Conservation (phyloP, 2,888 invertebrate species). For the Eupithecia subumbrata region DNA sequence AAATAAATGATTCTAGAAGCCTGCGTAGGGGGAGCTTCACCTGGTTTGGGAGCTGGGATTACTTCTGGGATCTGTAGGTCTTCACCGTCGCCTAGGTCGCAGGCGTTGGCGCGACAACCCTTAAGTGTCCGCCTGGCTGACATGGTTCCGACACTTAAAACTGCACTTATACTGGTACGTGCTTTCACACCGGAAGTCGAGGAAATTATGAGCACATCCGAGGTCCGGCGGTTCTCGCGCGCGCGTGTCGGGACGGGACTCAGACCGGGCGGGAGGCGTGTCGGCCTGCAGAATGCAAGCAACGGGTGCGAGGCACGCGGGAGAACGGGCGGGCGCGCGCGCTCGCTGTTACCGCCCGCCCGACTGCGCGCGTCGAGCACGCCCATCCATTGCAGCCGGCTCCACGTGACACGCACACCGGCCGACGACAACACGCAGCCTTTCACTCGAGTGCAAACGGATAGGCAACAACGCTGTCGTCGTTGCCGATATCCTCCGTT, state of each 20-base stretch:
- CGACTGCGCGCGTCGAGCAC: slow-evolving; percentile 54
- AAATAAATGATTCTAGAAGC: background rate
- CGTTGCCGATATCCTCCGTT: background rate
- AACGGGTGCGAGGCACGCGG: slow-evolving; percentile 49
- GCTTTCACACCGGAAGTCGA: slow-evolving; percentile 40
- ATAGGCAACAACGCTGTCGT: slow-evolving; percentile 18
- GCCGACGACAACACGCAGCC: background rate
- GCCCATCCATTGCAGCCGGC: slow-evolving; percentile 50
- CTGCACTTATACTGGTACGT: slow-evolving; percentile 25
- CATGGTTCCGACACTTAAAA: slow-evolving; percentile 10
- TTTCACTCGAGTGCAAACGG: slow-evolving; percentile 21
- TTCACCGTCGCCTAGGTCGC: slow-evolving; percentile 16
- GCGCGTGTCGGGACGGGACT: background rate
- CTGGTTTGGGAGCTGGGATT: too few relatives aligned
- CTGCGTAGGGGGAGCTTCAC: background rate
- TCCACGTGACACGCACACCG: background rate
- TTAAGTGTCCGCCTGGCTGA: slow-evolving; percentile 8
- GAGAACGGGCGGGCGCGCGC: slow-evolving; percentile 41
- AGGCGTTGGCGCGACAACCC: slow-evolving; percentile 9
- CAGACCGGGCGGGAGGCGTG: slow-evolving; percentile 58
- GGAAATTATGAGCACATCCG: slow-evolving; percentile 55
- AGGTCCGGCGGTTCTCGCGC: slow-evolving; percentile 32
- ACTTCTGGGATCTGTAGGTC: too few relatives aligned
- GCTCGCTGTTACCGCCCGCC: slow-evolving; percentile 60
- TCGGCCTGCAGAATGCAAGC: slow-evolving; percentile 52